Evolutionary conservation across 2,113 vertebrate genomes (phyloP).

Genomic region (Platycercus adscitus): DNA sequence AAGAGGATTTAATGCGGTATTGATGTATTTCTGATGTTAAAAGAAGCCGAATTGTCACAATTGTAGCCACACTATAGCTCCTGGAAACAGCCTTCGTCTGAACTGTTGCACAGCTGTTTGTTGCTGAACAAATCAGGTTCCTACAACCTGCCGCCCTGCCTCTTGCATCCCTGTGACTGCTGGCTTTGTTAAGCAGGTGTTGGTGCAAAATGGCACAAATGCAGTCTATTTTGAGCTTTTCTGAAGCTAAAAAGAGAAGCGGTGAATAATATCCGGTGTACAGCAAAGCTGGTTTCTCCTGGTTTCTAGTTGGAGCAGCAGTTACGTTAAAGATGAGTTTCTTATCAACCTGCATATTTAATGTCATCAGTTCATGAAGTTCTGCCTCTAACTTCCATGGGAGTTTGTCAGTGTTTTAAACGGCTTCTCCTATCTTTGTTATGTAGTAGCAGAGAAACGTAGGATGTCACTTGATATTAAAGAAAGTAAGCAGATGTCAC

Average conservation of each 20-base stretch:
- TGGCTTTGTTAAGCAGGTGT: neutral
- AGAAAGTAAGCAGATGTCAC: neutral
- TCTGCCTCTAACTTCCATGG: neutral
- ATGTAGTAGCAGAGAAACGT: neutral
- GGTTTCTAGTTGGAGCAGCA: neutral
- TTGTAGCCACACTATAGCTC: neutral
- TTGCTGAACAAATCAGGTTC: neutral
- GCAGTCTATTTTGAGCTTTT: neutral
- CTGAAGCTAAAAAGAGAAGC: neutral
- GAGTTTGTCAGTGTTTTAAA: neutral
- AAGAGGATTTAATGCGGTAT: neutral
- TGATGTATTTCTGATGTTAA: neutral
- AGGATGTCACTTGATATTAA: neutral
- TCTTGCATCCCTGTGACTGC: rapidly evolving
- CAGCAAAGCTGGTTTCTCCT: neutral
- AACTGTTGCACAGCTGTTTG: neutral
- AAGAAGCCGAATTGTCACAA: neutral
- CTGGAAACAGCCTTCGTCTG: neutral
- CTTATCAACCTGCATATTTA: rapidly evolving
- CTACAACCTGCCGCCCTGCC: neutral
- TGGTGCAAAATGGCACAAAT: neutral
- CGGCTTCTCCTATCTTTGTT: neutral
- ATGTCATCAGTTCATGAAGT: neutral
- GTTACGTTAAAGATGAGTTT: neutral
- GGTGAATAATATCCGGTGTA: neutral